These are phyloP conservation scores for Halcyon chelicuti DNA, from an alignment of 2,797 vertebrate genomes.

Conservation along the genomic window DNA sequence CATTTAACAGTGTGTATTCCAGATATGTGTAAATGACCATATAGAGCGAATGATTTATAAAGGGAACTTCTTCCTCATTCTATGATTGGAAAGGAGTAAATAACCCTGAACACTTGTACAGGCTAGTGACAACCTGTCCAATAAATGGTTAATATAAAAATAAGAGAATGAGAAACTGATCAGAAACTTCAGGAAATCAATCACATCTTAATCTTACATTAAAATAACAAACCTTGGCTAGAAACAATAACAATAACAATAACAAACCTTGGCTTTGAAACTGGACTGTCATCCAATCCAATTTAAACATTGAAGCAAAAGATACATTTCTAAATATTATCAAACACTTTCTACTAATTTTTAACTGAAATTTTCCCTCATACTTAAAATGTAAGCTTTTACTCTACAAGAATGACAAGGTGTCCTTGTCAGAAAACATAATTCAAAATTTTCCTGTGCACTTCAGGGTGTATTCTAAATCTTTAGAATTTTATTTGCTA, in stretches of 20 bases:
- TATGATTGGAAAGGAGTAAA: not conserved
- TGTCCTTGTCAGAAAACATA: not conserved
- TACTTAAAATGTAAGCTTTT: not conserved
- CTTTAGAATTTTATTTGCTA: not conserved
- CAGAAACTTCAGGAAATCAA: not conserved
- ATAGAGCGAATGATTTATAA: not conserved
- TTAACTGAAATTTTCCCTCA: not conserved
- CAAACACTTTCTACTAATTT: not conserved
- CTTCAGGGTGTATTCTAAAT: not conserved
- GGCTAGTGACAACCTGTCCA: not conserved
- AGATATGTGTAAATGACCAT: not conserved
- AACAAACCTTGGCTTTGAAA: not conserved
- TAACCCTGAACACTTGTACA: not conserved
- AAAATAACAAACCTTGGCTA: not conserved
- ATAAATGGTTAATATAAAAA: not conserved
- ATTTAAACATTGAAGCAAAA: not conserved
- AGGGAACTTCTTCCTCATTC: not conserved
- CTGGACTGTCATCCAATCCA: not conserved
- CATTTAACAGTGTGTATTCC: not conserved
- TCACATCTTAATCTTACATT: not conserved
- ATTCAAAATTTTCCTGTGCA: not conserved
- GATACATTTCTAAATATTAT: not conserved
- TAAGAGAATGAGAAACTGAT: not conserved
- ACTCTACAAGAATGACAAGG: not conserved
- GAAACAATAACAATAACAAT: too few species aligned